Conservation (phyloP, 2,888 invertebrate species). For the Cryptosula pallasiana region DNA sequence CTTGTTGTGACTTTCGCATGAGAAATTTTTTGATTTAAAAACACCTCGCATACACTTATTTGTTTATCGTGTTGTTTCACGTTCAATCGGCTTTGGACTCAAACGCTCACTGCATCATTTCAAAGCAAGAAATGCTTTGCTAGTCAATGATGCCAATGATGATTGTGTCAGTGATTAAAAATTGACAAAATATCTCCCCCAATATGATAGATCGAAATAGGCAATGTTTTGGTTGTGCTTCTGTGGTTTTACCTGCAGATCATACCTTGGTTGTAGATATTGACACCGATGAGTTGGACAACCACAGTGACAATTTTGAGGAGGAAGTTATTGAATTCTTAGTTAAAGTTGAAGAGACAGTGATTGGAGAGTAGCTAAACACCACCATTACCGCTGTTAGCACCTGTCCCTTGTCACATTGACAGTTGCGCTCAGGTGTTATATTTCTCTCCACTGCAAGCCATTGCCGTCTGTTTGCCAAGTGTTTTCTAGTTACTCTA, state of each 20-base stretch:
- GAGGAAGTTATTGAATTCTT: conserved; percentile 96
- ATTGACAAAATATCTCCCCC: too few species aligned
- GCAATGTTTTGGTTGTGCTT: too few species aligned
- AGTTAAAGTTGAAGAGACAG: conserved; percentile 81
- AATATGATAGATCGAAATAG: too few species aligned
- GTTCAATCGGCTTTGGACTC: too few species aligned
- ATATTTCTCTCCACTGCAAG: background rate
- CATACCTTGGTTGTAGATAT: conserved; percentile 61
- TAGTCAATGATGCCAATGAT: too few species aligned
- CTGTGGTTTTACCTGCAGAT: background rate
- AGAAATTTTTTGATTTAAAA: too few species aligned
- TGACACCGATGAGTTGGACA: conserved; percentile 87
- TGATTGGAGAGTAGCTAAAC: conserved; percentile 43
- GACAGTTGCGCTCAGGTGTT: background rate
- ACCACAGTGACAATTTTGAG: conserved; percentile 78
- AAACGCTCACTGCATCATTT: too few species aligned
- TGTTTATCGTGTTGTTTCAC: too few species aligned
- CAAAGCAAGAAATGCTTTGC: too few species aligned
- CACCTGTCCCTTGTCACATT: background rate
- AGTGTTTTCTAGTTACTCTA: background rate
- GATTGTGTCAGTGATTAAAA: too few species aligned
- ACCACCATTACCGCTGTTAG: background rate
- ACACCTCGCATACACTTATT: too few species aligned
- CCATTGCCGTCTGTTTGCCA: background rate
- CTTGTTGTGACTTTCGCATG: too few species aligned